These are phyloP conservation scores for Catotricha subobsoleta DNA, from an alignment of 2,888 invertebrate species.

Conservation along the genomic window DNA sequence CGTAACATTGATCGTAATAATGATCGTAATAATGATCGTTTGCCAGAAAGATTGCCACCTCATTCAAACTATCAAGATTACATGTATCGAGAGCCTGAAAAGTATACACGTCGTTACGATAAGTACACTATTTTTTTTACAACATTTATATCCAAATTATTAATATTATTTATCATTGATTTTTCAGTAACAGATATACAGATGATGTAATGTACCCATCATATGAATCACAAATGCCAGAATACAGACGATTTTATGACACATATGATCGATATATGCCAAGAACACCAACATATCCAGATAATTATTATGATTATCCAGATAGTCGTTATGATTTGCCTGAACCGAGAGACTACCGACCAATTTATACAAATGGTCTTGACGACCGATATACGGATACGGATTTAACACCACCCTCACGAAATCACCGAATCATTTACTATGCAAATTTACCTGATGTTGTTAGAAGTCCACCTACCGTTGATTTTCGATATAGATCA, in stretches of 20 bases:
- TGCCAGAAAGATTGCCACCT: too few species aligned
- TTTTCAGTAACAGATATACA: conserved; percentile 19
- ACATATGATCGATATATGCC: conserved; percentile 18
- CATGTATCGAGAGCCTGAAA: conserved; percentile 15
- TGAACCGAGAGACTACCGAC: conserved; percentile 21
- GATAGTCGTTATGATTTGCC: conserved; percentile 26
- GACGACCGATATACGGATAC: conserved; percentile 22
- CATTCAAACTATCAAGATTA: too few species aligned
- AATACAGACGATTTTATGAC: conserved; percentile 14
- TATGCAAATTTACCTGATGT: conserved; percentile 53
- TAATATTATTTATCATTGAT: neutral
- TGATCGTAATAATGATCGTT: too few species aligned
- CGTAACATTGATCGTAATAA: too few species aligned
- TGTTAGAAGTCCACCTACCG: conserved; percentile 40
- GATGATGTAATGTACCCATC: conserved; percentile 21
- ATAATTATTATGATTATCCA: conserved; percentile 26
- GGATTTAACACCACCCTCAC: conserved; percentile 19
- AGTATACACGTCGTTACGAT: conserved; percentile 26
- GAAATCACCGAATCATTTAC: conserved; percentile 39
- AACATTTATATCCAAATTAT: too few species aligned
- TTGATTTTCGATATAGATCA: conserved; percentile 36
- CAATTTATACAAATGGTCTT: conserved; percentile 21
- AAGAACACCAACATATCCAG: conserved; percentile 22
- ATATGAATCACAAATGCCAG: conserved; percentile 25
- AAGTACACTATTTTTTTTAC: conserved; percentile 20